Conservation (phyloP, 2,888 invertebrate species). For the Lumbricus terrestris region DNA sequence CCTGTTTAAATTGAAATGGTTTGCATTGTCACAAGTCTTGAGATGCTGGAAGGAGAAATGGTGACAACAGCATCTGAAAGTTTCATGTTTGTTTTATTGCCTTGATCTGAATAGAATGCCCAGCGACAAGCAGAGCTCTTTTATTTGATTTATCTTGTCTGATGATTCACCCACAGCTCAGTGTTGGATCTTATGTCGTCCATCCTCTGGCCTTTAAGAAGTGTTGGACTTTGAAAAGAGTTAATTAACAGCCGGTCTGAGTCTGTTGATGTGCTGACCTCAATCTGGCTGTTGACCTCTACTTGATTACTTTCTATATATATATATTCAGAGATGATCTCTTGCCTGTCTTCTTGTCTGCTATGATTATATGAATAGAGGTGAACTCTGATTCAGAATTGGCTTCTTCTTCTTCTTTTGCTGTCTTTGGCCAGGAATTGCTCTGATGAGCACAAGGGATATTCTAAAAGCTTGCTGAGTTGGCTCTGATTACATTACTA, state of each 20-base stretch:
- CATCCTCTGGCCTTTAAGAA: background rate
- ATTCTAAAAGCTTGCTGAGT: no score
- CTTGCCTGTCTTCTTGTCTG: background rate
- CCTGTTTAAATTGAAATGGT: background rate
- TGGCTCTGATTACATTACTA: background rate
- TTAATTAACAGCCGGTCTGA: background rate
- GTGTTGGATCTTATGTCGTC: background rate
- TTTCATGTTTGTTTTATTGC: background rate
- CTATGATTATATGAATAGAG: background rate
- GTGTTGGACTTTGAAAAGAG: background rate
- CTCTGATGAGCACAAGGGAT: background rate
- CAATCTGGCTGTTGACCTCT: background rate
- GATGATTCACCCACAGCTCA: background rate
- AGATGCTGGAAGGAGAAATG: background rate
- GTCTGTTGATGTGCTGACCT: background rate
- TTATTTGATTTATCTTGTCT: background rate
- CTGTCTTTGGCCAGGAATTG: background rate
- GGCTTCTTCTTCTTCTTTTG: background rate
- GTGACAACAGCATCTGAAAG: background rate
- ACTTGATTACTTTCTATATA: background rate
- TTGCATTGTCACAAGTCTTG: background rate
- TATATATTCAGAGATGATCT: background rate
- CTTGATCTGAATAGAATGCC: background rate
- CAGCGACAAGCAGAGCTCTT: background rate
- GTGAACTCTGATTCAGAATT: background rate